Percentiles rank a stretch among this genome's conserved stretches.
Evolutionary conservation across 2,113 vertebrate species (phyloP).

Genomic region (Thunnus maccoyii): DNA sequence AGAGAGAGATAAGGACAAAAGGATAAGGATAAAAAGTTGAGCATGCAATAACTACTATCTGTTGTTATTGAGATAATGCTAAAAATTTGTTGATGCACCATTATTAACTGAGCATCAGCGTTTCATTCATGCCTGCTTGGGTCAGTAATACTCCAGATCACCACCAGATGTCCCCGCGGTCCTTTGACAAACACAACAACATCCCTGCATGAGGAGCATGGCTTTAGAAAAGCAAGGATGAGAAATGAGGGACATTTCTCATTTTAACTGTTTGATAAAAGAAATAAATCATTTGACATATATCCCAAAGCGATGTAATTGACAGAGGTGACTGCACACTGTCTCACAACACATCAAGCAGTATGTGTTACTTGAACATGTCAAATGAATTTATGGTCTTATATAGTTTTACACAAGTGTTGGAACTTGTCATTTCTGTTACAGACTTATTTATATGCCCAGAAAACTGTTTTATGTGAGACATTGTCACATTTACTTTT

Average conservation of each 20-base stretch:
- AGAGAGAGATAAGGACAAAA: background rate
- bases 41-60: background rate
- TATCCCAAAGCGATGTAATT: background rate
- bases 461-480: background rate
- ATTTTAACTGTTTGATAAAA: conserved; percentile 1
- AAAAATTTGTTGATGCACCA: background rate
- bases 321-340: background rate
- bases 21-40: background rate
- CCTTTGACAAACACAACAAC: conserved; percentile 33
- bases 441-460: background rate
- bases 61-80: background rate
- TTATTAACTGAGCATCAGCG: background rate
- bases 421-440: background rate
- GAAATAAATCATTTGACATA: conserved; percentile 10
- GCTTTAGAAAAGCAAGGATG: conserved; percentile 1
- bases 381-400: conserved; percentile 8
- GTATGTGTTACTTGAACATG: background rate
- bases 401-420: conserved; percentile 3
- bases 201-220: conserved; percentile 4
- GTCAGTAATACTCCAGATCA: conserved; percentile 37
- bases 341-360: background rate
- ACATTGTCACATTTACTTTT: conserved; percentile 15
- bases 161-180: conserved; percentile 75
- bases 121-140: background rate
- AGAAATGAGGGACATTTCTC: conserved; percentile 15